Base-by-base conservation (phyloP, 2,797 vertebrate genomes). In the Halcyon smyrnensis region DNA sequence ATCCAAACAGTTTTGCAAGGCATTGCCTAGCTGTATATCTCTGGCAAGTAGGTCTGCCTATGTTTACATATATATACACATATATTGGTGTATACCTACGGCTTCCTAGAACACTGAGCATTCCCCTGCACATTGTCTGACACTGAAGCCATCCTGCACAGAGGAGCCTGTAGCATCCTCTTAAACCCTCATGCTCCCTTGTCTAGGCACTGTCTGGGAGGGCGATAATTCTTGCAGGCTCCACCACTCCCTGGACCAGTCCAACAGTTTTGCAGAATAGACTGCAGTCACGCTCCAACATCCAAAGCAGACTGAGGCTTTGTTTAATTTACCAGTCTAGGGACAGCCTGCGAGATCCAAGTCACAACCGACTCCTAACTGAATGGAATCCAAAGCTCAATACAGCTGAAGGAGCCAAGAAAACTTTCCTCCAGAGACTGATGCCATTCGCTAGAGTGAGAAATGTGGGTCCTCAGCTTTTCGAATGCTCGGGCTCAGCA, bases 311-410 rank as follows among this genome's bases (percentile, higher is more conserved):
- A 76, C 67, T 0, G 3, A 64, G 48, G 67, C 77, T 96, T 94
- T 95, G 94, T 95, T 95, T 87, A 63, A 79, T 87, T 89, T 79
- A 60, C 54, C 84, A 87, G 59, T 54, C 48, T 67, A 63, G 37
- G 53, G 91, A 94, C 92, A 93, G 93, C 32, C 59, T 93, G 70
- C 1, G 4, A 87, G 87, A 88, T 93, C 91, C 93, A 97, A 94
- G 90, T 95, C 95, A 97, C 95, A 96, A 15, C 60, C 0, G 0
- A 34, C 64, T 94, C 89, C 82, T 64, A 89, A 83, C 15, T 84
- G 85, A 95, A 80, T 63, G 41, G 45, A 94, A 95, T 95, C 92
- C 81, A 84, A 92, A 80, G 88, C 78, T 90, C 90, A 87, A 8
- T 54, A 37, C 24, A 83, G 56, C 56, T 56, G 48, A 78, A 90